phyloP scores from a whole-genome alignment of 2,888 invertebrate species.

The Alviniconcha strummeri region DNA sequence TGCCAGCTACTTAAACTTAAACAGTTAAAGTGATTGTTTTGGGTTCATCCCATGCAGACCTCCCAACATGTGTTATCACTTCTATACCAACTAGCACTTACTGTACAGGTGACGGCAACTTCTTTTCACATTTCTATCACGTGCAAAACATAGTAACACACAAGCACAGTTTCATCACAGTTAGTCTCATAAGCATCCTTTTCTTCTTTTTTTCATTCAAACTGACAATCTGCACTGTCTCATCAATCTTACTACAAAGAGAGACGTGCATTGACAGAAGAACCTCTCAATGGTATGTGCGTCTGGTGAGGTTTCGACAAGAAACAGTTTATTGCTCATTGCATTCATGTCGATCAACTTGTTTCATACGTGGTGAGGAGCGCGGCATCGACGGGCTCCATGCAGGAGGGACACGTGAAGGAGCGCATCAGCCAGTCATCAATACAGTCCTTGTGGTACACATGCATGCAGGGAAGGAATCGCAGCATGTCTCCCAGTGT shows the following conservation, averaged over 20 bases:
- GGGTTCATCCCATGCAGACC: too few relatives aligned
- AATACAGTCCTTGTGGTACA: constrained; percentile 91
- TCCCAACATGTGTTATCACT: too few relatives aligned
- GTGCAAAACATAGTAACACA: background rate
- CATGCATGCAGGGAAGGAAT: constrained; percentile 93
- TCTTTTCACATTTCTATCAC: background rate
- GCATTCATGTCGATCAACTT: constrained; percentile 48
- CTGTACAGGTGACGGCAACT: too few relatives aligned
- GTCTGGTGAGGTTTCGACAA: constrained; percentile 21
- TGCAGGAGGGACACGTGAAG: constrained; percentile 92
- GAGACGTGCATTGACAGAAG: constrained; percentile 3
- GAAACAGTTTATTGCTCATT: background rate
- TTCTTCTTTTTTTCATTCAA: background rate
- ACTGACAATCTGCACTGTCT: too few relatives aligned
- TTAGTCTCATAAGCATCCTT: background rate
- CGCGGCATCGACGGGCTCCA: constrained; percentile 94
- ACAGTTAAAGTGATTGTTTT: too few relatives aligned
- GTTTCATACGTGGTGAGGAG: constrained; percentile 78
- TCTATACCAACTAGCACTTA: too few relatives aligned
- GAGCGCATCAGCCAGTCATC: constrained; percentile 93
- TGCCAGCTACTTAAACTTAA: too few relatives aligned
- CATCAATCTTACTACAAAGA: background rate
- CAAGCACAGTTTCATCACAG: background rate
- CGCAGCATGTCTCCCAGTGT: constrained; percentile 86
- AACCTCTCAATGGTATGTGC: constrained; percentile 10